Evolutionary conservation across 2,888 invertebrate genomes (phyloP).

Genomic region (Dugesia japonica): DNA sequence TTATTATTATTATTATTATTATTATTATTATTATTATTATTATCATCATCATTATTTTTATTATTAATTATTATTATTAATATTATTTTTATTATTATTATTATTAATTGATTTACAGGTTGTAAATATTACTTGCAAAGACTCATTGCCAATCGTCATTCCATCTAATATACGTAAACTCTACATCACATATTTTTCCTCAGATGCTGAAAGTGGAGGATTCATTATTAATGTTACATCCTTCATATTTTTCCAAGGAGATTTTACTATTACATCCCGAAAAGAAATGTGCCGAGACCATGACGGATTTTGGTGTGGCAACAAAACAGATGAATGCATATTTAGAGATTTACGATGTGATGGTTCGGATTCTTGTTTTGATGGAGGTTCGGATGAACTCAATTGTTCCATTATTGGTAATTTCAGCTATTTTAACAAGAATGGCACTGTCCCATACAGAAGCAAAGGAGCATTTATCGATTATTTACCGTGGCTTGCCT

Average conservation of each 20-base stretch:
- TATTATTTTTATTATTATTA: no score
- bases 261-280: not conserved
- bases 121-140: not conserved
- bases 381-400: conserved; percentile 26
- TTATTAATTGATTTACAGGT: no score
- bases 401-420: not conserved
- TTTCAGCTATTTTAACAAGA: no score
- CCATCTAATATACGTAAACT: not conserved
- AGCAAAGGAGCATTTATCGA: not conserved
- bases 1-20: no score
- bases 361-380: conserved; percentile 17
- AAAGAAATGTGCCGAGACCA: not conserved
- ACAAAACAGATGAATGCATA: not conserved
- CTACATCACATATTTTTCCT: not conserved
- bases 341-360: not conserved
- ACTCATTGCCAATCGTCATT: conserved; percentile 15
- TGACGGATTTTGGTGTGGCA: conserved; percentile 25
- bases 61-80: no score
- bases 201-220: not conserved
- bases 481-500: not conserved
- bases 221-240: not conserved
- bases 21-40: no score
- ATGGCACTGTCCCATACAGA: not conserved
- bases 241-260: not conserved
- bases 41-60: no score